phyloP scores from a whole-genome alignment of 2,888 invertebrate genomes.

The Rapana venosa region DNA sequence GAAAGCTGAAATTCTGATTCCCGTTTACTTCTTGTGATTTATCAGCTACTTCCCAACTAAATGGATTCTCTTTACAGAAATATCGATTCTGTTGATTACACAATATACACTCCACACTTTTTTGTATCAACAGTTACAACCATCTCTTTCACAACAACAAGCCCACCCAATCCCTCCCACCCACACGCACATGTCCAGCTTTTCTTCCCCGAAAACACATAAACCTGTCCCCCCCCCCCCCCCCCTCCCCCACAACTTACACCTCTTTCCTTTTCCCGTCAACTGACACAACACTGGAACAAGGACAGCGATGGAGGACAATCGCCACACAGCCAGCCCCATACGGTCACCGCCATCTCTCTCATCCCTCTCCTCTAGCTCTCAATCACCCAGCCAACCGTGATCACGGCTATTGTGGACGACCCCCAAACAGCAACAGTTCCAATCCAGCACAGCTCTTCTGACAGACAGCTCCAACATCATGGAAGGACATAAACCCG shows the following conservation, averaged over 20 bases:
- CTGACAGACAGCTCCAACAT: neutral
- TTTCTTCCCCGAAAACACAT: too few relatives aligned
- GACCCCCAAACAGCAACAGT: neutral
- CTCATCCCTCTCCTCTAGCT: neutral
- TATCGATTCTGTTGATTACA: too few relatives aligned
- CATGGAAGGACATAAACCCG: neutral
- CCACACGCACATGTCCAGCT: too few relatives aligned
- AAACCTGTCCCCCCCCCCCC: neutral
- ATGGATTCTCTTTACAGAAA: too few relatives aligned
- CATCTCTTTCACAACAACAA: too few relatives aligned
- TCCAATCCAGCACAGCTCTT: neutral
- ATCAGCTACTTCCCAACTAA: too few relatives aligned
- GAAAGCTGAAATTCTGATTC: too few relatives aligned
- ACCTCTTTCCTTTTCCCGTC: neutral
- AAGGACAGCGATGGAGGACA: too few relatives aligned
- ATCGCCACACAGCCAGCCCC: neutral
- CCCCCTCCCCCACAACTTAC: neutral
- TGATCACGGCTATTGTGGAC: neutral
- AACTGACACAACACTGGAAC: neutral
- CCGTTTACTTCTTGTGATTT: too few relatives aligned
- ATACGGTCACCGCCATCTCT: neutral
- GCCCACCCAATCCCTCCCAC: too few relatives aligned
- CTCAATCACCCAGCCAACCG: neutral
- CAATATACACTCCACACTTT: too few relatives aligned
- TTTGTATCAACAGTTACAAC: too few relatives aligned